Evolutionary conservation across 1,140 invertebrate species (phyloP).

Genomic region (Brachionus rotundiformis): DNA sequence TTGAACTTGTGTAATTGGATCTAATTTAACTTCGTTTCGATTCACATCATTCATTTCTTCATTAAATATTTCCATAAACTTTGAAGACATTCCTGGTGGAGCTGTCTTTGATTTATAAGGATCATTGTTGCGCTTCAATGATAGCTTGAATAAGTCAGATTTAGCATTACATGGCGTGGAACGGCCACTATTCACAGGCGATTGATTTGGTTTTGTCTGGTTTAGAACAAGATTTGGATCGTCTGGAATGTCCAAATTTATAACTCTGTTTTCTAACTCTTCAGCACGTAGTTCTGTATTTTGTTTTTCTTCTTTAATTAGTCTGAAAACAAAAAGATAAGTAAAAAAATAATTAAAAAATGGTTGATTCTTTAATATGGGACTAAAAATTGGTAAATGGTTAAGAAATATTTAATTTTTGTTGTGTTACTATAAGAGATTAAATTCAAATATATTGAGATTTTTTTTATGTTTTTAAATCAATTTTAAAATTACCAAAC

Average conservation of each 20-base stretch:
- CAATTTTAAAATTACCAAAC: too few relatives aligned
- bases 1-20: background rate
- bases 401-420: too few relatives aligned
- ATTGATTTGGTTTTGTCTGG: conserved; percentile 51
- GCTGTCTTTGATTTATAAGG: background rate
- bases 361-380: background rate
- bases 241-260: conserved; percentile 22
- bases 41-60: background rate
- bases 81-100: conserved; percentile 44
- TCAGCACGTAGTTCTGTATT: conserved; percentile 88
- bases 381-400: too few relatives aligned
- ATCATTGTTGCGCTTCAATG: conserved; percentile 24
- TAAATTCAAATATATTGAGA: too few relatives aligned
- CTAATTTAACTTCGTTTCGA: background rate
- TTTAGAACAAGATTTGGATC: conserved; percentile 51
- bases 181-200: conserved; percentile 32
- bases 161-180: background rate
- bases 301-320: conserved; percentile 98
- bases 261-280: conserved; percentile 75
- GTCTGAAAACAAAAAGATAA: conserved; percentile 57
- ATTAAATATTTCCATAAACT: conserved; percentile 51
- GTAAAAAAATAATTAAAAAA: too few relatives aligned
- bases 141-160: conserved; percentile 8
- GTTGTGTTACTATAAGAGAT: too few relatives aligned
- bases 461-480: too few relatives aligned